Conservation (phyloP, 2,888 invertebrate species). For the Brachynemurus nebulosus region DNA sequence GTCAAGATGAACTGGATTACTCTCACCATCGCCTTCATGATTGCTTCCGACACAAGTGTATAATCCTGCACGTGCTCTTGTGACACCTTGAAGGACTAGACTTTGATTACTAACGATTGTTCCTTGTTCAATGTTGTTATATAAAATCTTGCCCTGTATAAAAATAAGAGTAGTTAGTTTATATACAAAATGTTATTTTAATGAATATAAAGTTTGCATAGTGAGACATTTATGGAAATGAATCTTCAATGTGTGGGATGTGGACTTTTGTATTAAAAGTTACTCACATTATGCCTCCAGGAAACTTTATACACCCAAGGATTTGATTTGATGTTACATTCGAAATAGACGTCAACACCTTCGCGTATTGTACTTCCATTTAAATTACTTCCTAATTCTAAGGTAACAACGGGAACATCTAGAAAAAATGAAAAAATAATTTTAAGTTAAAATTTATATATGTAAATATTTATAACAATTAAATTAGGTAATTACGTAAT, state of each 20-base stretch:
- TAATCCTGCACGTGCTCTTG: constrained; percentile 58
- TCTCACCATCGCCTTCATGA: constrained; percentile 76
- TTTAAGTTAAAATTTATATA: no score
- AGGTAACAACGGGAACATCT: constrained; percentile 72
- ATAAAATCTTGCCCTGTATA: constrained; percentile 65
- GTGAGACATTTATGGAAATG: no score
- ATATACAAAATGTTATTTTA: no score
- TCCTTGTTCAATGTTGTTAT: constrained; percentile 65
- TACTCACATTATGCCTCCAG: constrained; percentile 62
- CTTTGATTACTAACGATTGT: constrained; percentile 82
- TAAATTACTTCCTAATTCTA: constrained; percentile 70
- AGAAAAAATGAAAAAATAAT: no score
- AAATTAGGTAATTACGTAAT: no score
- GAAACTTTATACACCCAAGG: constrained; percentile 68
- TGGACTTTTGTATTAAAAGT: no score
- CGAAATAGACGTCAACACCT: constrained; percentile 82
- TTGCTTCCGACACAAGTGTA: constrained; percentile 83
- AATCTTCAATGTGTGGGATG: no score
- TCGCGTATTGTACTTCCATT: constrained; percentile 70
- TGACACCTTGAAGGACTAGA: constrained; percentile 75
- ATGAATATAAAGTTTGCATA: no score
- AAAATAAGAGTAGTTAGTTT: no score
- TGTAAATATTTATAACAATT: no score
- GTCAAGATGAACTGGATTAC: constrained; percentile 70
- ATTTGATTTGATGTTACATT: constrained; percentile 80